Evolutionary conservation across 1,140 invertebrate species (phyloP).

Genomic region (Homarus americanus): DNA sequence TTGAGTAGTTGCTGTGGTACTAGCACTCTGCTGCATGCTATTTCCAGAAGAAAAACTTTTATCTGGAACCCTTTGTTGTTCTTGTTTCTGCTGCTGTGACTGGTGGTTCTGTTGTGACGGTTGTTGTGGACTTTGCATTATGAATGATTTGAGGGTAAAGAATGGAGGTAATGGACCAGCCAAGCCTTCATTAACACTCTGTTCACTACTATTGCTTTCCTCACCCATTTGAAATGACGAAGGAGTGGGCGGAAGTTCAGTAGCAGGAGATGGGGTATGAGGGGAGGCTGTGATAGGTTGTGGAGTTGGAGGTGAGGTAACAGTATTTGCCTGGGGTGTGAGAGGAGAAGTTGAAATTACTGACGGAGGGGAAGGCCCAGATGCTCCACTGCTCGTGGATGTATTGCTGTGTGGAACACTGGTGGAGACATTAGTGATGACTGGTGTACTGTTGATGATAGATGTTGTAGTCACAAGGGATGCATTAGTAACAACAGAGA

Average conservation of each 20-base stretch:
- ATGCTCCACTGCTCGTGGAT: conserved; percentile 28
- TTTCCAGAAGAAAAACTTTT: conserved; percentile 45
- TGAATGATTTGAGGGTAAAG: conserved; percentile 74
- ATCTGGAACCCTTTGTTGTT: conserved; percentile 40
- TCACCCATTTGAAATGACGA: conserved; percentile 71
- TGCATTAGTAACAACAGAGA: conserved; percentile 16
- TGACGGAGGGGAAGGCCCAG: conserved; percentile 42
- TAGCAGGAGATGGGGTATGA: conserved; percentile 58
- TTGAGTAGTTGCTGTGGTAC: conserved; percentile 27
- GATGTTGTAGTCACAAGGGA: conserved; percentile 29
- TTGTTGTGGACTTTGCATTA: conserved; percentile 62
- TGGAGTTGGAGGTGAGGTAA: conserved; percentile 56
- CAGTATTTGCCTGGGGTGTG: conserved; percentile 52
- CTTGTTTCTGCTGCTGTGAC: conserved; percentile 22
- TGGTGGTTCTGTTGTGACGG: conserved; percentile 41
- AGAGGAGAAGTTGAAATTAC: conserved; percentile 49
- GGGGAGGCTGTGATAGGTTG: conserved; percentile 59
- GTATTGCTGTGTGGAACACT: conserved; percentile 1
- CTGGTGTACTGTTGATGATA: conserved; percentile 26
- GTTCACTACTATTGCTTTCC: conserved; percentile 72
- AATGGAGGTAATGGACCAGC: conserved; percentile 73
- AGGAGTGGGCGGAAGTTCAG: conserved; percentile 66
- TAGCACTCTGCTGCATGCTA: conserved; percentile 25
- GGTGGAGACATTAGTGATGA: conserved; percentile 14
- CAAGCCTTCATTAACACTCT: conserved; percentile 51